Base-by-base conservation (phyloP, 2,113 vertebrate genomes). In the Ochotona princeps region DNA sequence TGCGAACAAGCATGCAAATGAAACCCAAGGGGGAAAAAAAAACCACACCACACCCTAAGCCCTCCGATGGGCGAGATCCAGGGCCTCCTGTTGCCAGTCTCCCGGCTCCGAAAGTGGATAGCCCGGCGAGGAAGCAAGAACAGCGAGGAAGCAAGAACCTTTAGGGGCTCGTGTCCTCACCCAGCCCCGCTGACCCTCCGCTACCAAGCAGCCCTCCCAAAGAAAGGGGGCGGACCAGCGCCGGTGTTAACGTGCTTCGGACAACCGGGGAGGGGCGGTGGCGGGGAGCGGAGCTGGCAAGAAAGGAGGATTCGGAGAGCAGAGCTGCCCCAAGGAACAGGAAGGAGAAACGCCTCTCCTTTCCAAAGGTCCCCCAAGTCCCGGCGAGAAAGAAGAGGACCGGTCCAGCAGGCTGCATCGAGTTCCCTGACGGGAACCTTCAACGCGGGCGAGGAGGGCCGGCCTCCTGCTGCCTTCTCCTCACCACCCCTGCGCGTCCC, bases 21-120 rank as follows among this genome's bases (percentile, higher is more conserved):
- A 88, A 73, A 60, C 74, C 76, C 57, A 60, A 74, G 14, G 3
- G 38, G 51, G 47, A 63, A 82, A 87, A 47, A 51, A 54, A 63
- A 82, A 89, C 9, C 87, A 69, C 88, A 35, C 57, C 66, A 73
- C 89, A 35, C 87, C 57, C 18, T 11, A 79, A 73, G 90, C 95
- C n/a, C 74, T 87, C 83, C 11, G 47, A n/a, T 1, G 25, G 61
- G 78, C 78, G 63, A 47, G 49, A 81, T 51, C 92, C 96, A 32
- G 1, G 83, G 93, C 95, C 92, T 96, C 94, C 91, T 86, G 96
- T 73, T 86, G 95, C 92, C 93, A 65, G 92, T 74, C 20, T 76
- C 69, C 83, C 17, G 44, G 67, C 30, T 63, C 21, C 54, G 67
- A 66, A 13, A 83, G 92, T 32, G 38, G 66, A 60, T 76, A 30